Evolutionary conservation across 2,888 invertebrate genomes (phyloP).

Genomic region (Pandemis heparana): DNA sequence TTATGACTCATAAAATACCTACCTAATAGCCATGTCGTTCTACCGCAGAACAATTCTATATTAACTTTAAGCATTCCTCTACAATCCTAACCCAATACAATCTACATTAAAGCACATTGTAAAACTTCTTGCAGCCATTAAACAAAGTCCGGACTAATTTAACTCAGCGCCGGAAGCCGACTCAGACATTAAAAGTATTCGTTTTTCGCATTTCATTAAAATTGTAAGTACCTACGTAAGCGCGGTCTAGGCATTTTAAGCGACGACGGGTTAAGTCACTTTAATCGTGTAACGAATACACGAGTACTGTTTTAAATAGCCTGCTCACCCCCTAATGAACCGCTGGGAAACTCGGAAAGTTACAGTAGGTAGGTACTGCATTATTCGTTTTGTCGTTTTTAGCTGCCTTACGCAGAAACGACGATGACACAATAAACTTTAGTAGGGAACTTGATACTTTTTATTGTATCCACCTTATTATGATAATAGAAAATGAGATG

Average conservation of each 20-base stretch:
- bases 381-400: not conserved
- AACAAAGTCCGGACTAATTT: constrained; percentile 50
- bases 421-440: no score
- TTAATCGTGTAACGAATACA: constrained; percentile 70
- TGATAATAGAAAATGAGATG: no score
- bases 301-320: constrained; percentile 57
- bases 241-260: constrained; percentile 68
- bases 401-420: no score
- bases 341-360: constrained; percentile 32
- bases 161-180: constrained; percentile 55
- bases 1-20: no score
- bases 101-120: constrained; percentile 21
- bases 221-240: constrained; percentile 66
- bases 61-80: not conserved
- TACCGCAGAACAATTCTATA: not conserved
- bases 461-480: no score
- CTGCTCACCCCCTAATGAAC: constrained; percentile 54
- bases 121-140: constrained; percentile 34
- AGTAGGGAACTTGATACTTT: no score
- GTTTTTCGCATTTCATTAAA: constrained; percentile 73
- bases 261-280: constrained; percentile 61
- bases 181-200: constrained; percentile 68
- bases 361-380: not conserved
- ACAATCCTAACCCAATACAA: constrained; percentile 25
- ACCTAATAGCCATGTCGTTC: no score